phyloP scores from a whole-genome alignment of 2,797 vertebrate species.

The Ispidina picta region DNA sequence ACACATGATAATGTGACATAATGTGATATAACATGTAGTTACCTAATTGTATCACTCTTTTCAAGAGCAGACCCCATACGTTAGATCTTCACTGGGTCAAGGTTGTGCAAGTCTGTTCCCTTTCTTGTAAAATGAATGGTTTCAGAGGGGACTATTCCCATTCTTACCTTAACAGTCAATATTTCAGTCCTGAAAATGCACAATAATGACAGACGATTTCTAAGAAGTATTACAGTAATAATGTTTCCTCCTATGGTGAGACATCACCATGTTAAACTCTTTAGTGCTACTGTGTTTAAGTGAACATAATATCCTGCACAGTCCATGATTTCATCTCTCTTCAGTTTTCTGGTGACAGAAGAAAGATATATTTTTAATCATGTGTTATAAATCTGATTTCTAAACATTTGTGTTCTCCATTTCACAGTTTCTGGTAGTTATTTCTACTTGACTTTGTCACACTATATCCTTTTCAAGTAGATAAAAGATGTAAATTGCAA shows the following conservation, averaged over 20 bases:
- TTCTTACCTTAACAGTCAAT: background rate
- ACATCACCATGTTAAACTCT: conserved; percentile 28
- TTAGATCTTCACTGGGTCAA: background rate
- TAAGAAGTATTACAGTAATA: conserved; percentile 19
- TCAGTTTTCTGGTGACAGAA: conserved; percentile 34
- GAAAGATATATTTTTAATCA: conserved; percentile 48
- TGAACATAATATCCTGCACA: conserved; percentile 30
- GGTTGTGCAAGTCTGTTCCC: background rate
- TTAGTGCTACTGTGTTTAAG: conserved; percentile 38
- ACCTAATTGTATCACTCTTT: background rate
- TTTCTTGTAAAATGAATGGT: background rate
- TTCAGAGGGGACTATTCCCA: background rate
- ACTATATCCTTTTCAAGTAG: background rate
- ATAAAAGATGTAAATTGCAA: conserved; percentile 1
- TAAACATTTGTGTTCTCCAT: conserved; percentile 28
- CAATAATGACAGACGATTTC: conserved; percentile 1
- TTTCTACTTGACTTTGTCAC: background rate
- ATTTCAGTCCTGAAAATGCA: background rate
- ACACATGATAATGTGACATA: background rate
- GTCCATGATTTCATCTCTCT: conserved; percentile 42
- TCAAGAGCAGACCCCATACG: background rate
- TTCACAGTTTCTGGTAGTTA: conserved; percentile 13
- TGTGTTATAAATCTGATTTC: conserved; percentile 29
- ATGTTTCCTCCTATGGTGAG: conserved; percentile 13
- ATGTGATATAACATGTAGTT: background rate